Base-by-base conservation (phyloP, 1,140 invertebrate genomes). In the Lucilia cuprina region DNA sequence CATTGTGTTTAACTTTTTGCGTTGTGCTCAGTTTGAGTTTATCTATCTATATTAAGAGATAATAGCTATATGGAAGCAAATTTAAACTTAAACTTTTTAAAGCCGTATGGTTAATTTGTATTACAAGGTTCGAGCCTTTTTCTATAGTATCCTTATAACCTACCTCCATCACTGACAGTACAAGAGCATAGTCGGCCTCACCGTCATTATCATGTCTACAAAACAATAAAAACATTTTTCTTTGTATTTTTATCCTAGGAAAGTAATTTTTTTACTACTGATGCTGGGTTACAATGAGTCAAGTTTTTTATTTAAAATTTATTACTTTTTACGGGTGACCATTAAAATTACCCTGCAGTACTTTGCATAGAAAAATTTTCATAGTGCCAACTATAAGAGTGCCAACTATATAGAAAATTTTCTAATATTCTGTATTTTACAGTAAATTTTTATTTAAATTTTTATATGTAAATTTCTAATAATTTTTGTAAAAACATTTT, bases 61-160 rank as follows among this genome's bases (percentile, higher is more conserved):
- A 7, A 25, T 25, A 70, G 65, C 19, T 8, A 3, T 4, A 70
- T 21, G 21, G 21, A 70, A 70, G n/a, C 8, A 21, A n/a, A 70
- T 25, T 70, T 70, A 70, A 70, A 70, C 65, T 70, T 70, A 21
- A 60, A 70, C 65, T 70, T 70, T 17, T 70, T 70, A 70, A 19
- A 21, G 5, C 65, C 5, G n/a, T n/a, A 4, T 25, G 65, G n/a
- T 1, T 25, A 70, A 70, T 25, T 70, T 70, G 21, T 21, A 3
- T 70, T 21, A 25, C 21, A 9, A 21, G n/a, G 21, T n/a, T 21
- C 65, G 21, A 70, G n/a, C n/a, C 65, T 70, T n/a, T 21, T 21
- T 10, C 65, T 70, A 14, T 14, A 25, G 21, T 70, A 70, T 60
- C n/a, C 8, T 21, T 70, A 25, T 21, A 19, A 19, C n/a, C 65